A percentile compares a stretch with the other conserved stretches of the same genome.
Evolutionary conservation across 2,797 vertebrate species (phyloP).

Genomic region (Lagodon rhomboides): DNA sequence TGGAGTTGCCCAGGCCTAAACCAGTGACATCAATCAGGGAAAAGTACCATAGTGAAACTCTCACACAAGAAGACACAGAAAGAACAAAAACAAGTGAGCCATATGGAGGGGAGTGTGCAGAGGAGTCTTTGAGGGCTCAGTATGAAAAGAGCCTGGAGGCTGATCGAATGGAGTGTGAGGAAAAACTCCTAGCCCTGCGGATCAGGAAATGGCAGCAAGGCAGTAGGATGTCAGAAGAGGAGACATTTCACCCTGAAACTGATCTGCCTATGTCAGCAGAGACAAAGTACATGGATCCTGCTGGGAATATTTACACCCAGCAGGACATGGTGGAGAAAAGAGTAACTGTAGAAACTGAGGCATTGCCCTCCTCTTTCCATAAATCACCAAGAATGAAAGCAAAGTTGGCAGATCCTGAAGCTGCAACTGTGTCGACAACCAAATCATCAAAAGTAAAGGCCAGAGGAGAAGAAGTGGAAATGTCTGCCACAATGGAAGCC

Average conservation of each 20-base stretch:
- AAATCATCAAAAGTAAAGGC: constrained; percentile 37
- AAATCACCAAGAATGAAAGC: constrained; percentile 50
- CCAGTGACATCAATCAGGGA: constrained; percentile 53
- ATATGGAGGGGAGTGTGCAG: constrained; percentile 36
- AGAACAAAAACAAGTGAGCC: constrained; percentile 24
- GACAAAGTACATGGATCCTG: constrained; percentile 52
- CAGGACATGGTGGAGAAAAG: constrained; percentile 46
- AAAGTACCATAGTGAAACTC: constrained; percentile 52
- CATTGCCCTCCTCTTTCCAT: constrained; percentile 28
- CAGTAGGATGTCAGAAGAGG: constrained; percentile 67
- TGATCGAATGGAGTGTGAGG: constrained; percentile 76
- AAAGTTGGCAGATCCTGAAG: constrained; percentile 23
- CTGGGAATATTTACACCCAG: constrained; percentile 33
- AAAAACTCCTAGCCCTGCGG: constrained; percentile 76
- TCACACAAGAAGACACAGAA: constrained; percentile 29
- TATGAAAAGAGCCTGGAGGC: constrained; percentile 78
- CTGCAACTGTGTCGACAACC: neutral
- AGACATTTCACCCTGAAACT: constrained; percentile 61
- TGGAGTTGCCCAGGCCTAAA: constrained; percentile 53
- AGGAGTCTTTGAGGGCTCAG: constrained; percentile 71
- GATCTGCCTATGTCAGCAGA: constrained; percentile 44
- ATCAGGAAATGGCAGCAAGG: constrained; percentile 82
- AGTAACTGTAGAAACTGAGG: constrained; percentile 37
- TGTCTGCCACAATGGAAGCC: neutral
- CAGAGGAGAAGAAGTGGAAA: constrained; percentile 29